Base-by-base conservation (phyloP, 1,140 invertebrate species). In the Berghia stephanieae region DNA sequence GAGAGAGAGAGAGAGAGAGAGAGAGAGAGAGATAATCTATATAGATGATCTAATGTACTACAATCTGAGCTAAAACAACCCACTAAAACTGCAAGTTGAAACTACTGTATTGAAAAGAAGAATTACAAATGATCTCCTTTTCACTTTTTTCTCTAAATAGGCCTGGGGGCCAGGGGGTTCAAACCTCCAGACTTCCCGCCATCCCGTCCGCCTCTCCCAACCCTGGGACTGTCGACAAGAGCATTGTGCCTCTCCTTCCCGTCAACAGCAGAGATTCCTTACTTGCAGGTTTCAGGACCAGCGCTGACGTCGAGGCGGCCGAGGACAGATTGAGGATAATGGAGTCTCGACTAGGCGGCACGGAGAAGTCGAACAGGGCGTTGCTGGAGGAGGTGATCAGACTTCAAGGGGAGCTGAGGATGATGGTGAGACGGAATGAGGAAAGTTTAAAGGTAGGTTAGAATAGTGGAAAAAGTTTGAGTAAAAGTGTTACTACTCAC, bases 341-440 rank as follows among this genome's bases (percentile, higher is more conserved):
- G 42, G 89, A 90, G 79, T 85, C 83, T 40, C 80, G 88, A 10
- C 78, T 90, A 4, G 80, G 79, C 31, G 84, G 88, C 4, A 84
- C 89, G 3, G 89, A 90, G 77, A 87, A 87, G 71, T 89, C 88
- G 18, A 89, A 89, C 78, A 68, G 89, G 52, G 85, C 87, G 24
- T 79, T 89, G 8, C 78, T 89, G n/a, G 88, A 89, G 75, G 88
- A 90, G 79, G 88, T 90, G 34, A 81, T 90, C 5, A 82, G 88
- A 16, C 79, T 90, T 55, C 89, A 90, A 72, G 85, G 80, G 78
- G 89, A 90, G 49, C 78, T 89, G n/a, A 82, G 86, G 55, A 76
- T 78, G 16, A 79, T 80, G 13, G 78, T 86, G 16, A 81, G 83
- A 18, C 77, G 82, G 49, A 89, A 85, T 84, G 87, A 88, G 44